Base-by-base conservation (phyloP, 2,797 vertebrate genomes). In the Emys orbicularis region DNA sequence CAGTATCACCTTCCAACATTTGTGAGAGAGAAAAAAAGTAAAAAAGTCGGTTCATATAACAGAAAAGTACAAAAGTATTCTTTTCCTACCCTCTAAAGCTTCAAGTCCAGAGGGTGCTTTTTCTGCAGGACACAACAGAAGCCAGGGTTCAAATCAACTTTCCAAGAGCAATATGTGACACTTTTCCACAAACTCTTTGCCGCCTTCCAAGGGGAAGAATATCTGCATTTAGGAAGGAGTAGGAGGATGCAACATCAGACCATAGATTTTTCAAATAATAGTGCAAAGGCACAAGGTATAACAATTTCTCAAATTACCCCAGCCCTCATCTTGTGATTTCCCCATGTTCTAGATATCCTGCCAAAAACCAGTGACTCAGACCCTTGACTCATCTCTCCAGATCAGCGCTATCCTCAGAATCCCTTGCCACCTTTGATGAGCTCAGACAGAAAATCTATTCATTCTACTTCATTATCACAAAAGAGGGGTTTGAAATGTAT, bases 271-370 rank as follows among this genome's bases (percentile, higher is more conserved):
- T 91, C 79, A 84, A 90, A 25, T 82, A 61, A 2, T 1, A 9
- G 10, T 52, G 47, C 81, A 37, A 92, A 23, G 49, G 21, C 65
- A 74, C 53, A 81, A 21, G 59, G 16, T 80, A 41, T 72, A 85
- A 52, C 0, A 1, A 84, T 31, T 81, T 92, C 94, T 95, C 86
- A 86, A 85, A 92, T 79, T 15, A 92, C 92, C 92, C 82, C 89
- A 83, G 47, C 57, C 41, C 90, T 97, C 97, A 96, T 95, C 94
- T 98, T 97, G 96, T 92, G 81, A 56, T 95, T 97, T 93, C 94
- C 90, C 89, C 96, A 92, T 84, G 86, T 90, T 94, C 91, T 96
- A 94, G 93, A 81, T 68, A 68, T 79, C 61, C 79, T 89, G 87
- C 87, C 91, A 89, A 92, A 52, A 89, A 81, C 89, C 87, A 89